Evolutionary conservation across 2,113 vertebrate genomes (phyloP).

Genomic region (Salminus brasiliensis): DNA sequence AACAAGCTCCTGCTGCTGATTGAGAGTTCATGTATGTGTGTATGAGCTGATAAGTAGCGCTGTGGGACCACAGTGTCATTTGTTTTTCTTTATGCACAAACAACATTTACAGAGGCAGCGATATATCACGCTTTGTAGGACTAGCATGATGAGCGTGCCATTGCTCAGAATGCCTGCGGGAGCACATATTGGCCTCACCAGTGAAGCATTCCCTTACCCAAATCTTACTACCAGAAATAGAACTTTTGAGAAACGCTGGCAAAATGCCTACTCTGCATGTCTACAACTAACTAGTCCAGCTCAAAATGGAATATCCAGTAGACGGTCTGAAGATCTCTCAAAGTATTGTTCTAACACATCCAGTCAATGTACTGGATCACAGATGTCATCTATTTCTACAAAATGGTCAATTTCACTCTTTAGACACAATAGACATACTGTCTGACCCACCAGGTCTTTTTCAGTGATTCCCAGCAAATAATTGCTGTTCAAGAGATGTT

Average conservation of each 20-base stretch:
- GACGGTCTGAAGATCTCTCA: background rate
- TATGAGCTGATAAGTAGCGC: background rate
- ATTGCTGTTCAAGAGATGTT: too few relatives aligned
- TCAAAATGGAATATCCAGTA: background rate
- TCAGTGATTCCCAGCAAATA: too few relatives aligned
- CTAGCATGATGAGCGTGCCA: background rate
- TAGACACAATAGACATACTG: too few relatives aligned
- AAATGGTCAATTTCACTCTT: too few relatives aligned
- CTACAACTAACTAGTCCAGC: background rate
- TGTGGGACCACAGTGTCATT: background rate
- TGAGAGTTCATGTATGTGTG: background rate
- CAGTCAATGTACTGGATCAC: too few relatives aligned
- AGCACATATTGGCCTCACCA: background rate
- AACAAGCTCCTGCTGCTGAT: background rate
- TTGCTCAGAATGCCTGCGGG: constrained; percentile 29
- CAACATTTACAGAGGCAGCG: constrained; percentile 19
- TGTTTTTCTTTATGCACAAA: constrained; percentile 44
- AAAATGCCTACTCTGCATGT: background rate
- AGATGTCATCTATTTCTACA: too few relatives aligned
- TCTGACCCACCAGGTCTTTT: too few relatives aligned
- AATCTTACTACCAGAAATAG: constrained; percentile 27
- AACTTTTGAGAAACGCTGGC: background rate
- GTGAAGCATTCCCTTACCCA: background rate
- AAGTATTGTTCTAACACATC: background rate
- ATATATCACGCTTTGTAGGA: constrained; percentile 22